Conservation (phyloP, 2,113 vertebrate species). For the Tor tambroides region DNA sequence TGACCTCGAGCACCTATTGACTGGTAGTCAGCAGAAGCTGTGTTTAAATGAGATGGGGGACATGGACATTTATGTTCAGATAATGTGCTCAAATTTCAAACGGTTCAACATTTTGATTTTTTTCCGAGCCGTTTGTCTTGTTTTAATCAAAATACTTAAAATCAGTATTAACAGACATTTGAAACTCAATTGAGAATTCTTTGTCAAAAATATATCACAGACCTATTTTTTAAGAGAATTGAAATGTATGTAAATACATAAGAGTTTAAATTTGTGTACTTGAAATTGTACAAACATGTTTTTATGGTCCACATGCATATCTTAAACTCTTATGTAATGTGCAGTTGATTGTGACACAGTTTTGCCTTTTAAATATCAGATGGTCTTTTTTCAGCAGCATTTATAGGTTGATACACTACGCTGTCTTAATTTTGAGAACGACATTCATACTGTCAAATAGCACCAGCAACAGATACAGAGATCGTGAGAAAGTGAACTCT, state of each 20-base stretch:
- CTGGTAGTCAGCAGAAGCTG: constrained; percentile 11
- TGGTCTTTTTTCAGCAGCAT: neutral
- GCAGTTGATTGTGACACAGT: constrained; percentile 27
- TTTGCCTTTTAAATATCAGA: constrained; percentile 25
- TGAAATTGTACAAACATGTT: constrained; percentile 40
- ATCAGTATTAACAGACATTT: constrained; percentile 26
- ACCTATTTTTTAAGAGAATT: constrained; percentile 29
- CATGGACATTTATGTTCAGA: constrained; percentile 1
- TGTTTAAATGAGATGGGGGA: neutral
- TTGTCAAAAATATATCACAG: neutral
- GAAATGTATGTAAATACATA: constrained; percentile 23
- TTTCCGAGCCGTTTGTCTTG: neutral
- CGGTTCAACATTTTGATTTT: neutral
- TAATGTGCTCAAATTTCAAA: constrained; percentile 14
- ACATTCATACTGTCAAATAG: constrained; percentile 13
- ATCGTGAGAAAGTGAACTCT: neutral
- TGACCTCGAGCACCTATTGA: constrained; percentile 10
- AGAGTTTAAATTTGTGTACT: constrained; percentile 22
- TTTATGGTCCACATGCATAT: constrained; percentile 14
- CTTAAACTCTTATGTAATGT: neutral
- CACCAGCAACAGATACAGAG: constrained; percentile 35
- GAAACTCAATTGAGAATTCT: neutral
- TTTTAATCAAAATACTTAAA: neutral
- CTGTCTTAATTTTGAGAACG: neutral
- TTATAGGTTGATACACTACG: neutral